These are phyloP conservation scores for Proales similis DNA, from an alignment of 1,140 invertebrate genomes.

Conservation along the genomic window DNA sequence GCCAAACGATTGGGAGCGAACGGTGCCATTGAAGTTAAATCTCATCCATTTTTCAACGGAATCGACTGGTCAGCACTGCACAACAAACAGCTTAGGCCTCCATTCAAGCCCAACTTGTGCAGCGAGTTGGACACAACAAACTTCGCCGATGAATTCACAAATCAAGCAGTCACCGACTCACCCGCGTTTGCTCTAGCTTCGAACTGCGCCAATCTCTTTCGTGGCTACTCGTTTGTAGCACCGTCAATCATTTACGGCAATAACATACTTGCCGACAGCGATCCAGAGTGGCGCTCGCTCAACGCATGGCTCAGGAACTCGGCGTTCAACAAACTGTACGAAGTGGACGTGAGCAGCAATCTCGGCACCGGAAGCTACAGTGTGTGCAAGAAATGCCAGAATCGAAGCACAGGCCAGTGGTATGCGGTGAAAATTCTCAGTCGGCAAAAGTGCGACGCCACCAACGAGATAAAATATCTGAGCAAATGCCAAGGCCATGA, in stretches of 20 bases:
- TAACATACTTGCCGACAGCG: constrained; percentile 69
- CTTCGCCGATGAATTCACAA: constrained; percentile 90
- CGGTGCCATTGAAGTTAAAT: constrained; percentile 75
- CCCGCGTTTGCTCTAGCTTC: constrained; percentile 73
- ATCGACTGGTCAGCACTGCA: constrained; percentile 68
- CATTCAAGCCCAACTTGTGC: constrained; percentile 71
- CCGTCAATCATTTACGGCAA: constrained; percentile 80
- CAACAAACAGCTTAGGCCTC: constrained; percentile 65
- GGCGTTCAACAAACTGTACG: constrained; percentile 58
- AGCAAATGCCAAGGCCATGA: constrained; percentile 73
- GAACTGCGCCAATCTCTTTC: constrained; percentile 57
- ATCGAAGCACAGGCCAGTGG: constrained; percentile 63
- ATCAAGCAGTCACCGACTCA: constrained; percentile 78
- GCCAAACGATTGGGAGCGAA: constrained; percentile 72
- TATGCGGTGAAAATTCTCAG: constrained; percentile 86
- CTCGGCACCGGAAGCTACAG: constrained; percentile 82
- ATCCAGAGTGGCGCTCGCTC: constrained; percentile 57
- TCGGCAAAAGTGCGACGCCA: constrained; percentile 60
- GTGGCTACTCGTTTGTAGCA: constrained; percentile 89
- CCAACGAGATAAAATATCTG: constrained; percentile 68
- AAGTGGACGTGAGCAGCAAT: constrained; percentile 13
- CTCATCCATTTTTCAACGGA: constrained; percentile 68
- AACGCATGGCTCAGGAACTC: constrained; percentile 68
- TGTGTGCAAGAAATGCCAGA: constrained; percentile 71
- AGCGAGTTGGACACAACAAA: constrained; percentile 84